These are phyloP conservation scores for Caenorhabditis macrosperma DNA, from an alignment of 2,888 invertebrate species.

Conservation along the genomic window DNA sequence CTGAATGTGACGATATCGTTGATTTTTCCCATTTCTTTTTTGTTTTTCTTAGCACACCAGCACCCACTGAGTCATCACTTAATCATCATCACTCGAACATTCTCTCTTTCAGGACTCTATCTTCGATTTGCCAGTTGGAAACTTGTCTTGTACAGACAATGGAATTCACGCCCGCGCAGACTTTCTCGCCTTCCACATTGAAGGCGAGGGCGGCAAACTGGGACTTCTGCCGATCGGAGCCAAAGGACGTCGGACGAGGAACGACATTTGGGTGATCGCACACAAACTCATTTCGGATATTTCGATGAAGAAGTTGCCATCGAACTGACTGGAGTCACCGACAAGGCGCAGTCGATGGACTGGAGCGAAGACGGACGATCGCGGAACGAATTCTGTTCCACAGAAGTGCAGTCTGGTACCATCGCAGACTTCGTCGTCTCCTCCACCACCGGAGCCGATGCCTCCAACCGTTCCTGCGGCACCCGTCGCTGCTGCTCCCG, in stretches of 20 bases:
- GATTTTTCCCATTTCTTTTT: constrained; percentile 9
- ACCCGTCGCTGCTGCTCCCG: constrained; percentile 24
- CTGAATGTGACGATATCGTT: constrained; percentile 7
- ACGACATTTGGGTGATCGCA: constrained; percentile 83
- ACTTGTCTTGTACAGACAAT: constrained; percentile 94
- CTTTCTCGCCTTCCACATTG: constrained; percentile 96
- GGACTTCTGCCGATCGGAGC: constrained; percentile 91
- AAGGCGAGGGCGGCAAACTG: constrained; percentile 92
- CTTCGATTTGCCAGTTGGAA: constrained; percentile 92
- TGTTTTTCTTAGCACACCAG: not conserved
- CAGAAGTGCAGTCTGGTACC: constrained; percentile 62
- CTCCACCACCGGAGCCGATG: constrained; percentile 70
- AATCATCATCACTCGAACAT: not conserved
- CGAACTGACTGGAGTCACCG: constrained; percentile 68
- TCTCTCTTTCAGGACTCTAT: constrained; percentile 84
- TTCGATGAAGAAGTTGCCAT: constrained; percentile 81
- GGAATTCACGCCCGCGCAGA: constrained; percentile 93
- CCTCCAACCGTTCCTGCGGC: constrained; percentile 48
- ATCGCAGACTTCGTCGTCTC: constrained; percentile 57
- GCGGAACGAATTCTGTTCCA: constrained; percentile 85
- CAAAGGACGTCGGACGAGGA: constrained; percentile 89
- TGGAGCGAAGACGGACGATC: constrained; percentile 92
- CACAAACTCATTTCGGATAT: constrained; percentile 91
- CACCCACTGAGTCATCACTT: not conserved
- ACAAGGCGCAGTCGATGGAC: constrained; percentile 89